Base-by-base conservation (phyloP, 2,113 vertebrate species). In the Seriola rivoliana region DNA sequence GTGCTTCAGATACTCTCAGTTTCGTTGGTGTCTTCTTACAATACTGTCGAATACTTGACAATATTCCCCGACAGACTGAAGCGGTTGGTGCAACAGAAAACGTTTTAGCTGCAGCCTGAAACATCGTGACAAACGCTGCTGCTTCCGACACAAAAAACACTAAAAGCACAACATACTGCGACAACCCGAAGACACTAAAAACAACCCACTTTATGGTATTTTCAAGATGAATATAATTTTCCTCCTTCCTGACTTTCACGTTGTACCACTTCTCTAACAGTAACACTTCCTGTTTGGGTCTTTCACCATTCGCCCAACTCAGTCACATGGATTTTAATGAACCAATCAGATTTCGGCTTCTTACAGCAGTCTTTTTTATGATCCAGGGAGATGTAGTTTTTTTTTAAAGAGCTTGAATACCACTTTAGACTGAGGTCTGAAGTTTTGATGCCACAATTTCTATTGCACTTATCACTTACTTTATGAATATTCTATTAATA, bases 1-100 rank as follows among this genome's bases (percentile, higher is more conserved):
- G 60, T 0, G 90, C 94, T 25, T 95, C 91, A 0, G 88, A 91
- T 6, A 96, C 65, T 80, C 92, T 74, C 0, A 93, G 71, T 44
- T 76, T 94, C 5, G 32, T 86, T 1, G 84, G 75, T 1, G 76
- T 82, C 52, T 78, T 90, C 50, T 82, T 71, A 71, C 92, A 93
- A n/a, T 89, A 94, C 73, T 42, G 71, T 19, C 91, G 78, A 69
- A 83, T 14, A 12, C 55, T 29, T 0, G 29, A 17, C 0, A 17
- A 32, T 16, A 84, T 0, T 21, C 38, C 14, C 7, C 84, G 67
- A 34, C 25, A 72, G 2, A 65, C 34, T 17, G 69, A 29, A 4
- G 36, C 0, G 34, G 48, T 16, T 46, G 64, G 17, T 29, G 77
- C 54, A 2, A 66, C 3, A 55, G 21, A 75, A 36, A 85, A 5